phyloP scores from a whole-genome alignment of 1,140 invertebrate genomes.

The Pseudoatta argentina region DNA sequence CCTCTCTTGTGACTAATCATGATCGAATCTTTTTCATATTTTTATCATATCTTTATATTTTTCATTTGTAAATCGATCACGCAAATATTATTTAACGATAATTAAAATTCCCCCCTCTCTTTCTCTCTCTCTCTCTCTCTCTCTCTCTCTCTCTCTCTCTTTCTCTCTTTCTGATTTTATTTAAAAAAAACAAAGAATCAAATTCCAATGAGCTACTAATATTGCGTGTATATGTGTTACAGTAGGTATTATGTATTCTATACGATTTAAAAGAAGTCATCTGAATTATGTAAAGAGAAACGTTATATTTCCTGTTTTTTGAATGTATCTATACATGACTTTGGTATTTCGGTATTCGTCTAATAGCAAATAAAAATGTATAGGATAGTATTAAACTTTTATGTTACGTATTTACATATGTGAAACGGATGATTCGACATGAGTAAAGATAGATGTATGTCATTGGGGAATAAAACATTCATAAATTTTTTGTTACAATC shows the following conservation, averaged over 20 bases:
- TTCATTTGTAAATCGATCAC: not conserved
- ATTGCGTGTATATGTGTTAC: not conserved
- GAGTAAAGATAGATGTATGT: slow-evolving; percentile 13
- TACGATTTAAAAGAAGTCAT: not conserved
- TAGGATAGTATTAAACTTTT: slow-evolving; percentile 36
- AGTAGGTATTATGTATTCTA: not conserved
- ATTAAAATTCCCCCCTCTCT: not conserved
- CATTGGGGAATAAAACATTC: slow-evolving; percentile 39
- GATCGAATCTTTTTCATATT: not conserved
- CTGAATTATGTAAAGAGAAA: not conserved
- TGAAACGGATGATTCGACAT: not conserved
- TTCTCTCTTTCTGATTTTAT: too few relatives aligned
- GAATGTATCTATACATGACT: not conserved
- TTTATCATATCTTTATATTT: slow-evolving; percentile 10
- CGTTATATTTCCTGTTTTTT: not conserved
- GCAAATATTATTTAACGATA: not conserved
- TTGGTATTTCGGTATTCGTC: not conserved
- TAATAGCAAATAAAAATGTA: slow-evolving; percentile 30
- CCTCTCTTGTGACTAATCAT: not conserved
- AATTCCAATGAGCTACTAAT: not conserved
- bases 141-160: not conserved
- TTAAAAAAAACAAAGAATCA: not conserved
- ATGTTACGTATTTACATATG: not conserved
- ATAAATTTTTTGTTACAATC: slow-evolving; percentile 4
- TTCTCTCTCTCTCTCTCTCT: not conserved